Evolutionary conservation across 2,888 invertebrate genomes (phyloP), one percentile per base, ranked within the genome.

Genomic region (Ormia ochracea): DNA sequence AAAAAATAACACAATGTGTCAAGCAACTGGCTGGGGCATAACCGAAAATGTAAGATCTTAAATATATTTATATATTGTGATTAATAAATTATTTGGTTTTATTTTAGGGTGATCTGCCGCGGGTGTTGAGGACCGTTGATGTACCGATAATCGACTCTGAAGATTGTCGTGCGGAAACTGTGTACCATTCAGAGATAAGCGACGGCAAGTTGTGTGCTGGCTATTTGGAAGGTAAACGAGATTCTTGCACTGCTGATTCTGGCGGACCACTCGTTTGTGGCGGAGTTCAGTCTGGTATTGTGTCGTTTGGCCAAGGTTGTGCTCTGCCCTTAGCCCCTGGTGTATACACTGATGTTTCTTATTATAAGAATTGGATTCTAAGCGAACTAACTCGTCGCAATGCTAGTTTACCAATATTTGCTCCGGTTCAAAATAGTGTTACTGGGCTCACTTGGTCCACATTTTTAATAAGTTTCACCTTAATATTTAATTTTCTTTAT

Each of bases 281-380:
- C 21, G 92, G 93, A 85, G 93, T 93, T 85, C 90, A 94, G 85
- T 91, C 94, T 3, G 96, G 96, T 1, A 91, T 96, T 58, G 95
- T 96, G 0, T 96, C 96, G 1, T 96, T 95, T 94, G 96, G 96
- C 14, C 91, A 94, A 28, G 91, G 93, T 1, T 96, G 96, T 86
- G 96, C 95, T 0, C 91, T 92, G 76, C 92, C 93, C 19, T 91
- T 91, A 10, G 92, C 91, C 78, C 96, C 96, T 0, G 96, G 96
- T 0, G 91, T 96, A 6, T 96, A 96, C 87, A 93, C 94, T 0
- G 91, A 94, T 61, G 94, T 96, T 0, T 76, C 84, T 3, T 50
- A 41, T 59, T 58, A 31, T 14, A 50, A 50, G n/a, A 23, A 59
- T 7, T 74, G 74, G 74, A 84, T 88, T 33, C 23, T 81, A 12